Conservation (phyloP, 2,113 vertebrate genomes). For the Cavia aperea region DNA sequence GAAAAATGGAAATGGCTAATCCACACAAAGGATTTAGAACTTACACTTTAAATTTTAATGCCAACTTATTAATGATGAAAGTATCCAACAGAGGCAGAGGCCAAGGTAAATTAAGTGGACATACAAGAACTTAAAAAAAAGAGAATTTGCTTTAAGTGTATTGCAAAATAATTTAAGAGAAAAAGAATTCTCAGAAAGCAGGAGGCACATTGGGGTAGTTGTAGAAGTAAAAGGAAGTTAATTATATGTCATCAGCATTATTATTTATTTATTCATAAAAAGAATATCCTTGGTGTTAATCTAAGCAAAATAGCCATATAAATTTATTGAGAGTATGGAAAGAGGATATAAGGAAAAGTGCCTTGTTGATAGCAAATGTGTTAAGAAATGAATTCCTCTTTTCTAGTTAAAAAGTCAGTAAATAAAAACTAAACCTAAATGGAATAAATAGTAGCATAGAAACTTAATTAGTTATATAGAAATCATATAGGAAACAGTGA, state of each 20-base stretch:
- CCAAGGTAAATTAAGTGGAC: neutral
- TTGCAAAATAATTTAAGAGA: neutral
- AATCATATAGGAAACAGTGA: neutral
- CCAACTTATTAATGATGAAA: neutral
- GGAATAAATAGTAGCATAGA: neutral
- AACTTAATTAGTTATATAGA: slow-evolving; percentile 5
- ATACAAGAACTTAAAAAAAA: neutral
- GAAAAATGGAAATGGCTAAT: neutral
- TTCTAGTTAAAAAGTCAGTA: neutral
- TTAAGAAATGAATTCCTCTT: neutral
- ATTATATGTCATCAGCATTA: neutral
- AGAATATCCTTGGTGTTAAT: neutral
- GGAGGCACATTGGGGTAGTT: neutral
- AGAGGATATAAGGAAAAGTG: neutral
- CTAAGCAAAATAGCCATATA: neutral
- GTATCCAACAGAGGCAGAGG: neutral
- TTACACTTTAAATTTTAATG: neutral
- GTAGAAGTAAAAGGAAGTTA: neutral
- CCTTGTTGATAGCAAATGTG: neutral
- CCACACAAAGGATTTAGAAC: neutral
- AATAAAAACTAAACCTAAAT: neutral
- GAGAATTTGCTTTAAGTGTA: neutral
- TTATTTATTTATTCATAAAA: neutral
- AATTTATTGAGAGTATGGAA: neutral
- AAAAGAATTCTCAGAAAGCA: neutral